These are phyloP conservation scores for Cheilosia vulpina DNA, from an alignment of 2,888 invertebrate genomes.

Conservation along the genomic window DNA sequence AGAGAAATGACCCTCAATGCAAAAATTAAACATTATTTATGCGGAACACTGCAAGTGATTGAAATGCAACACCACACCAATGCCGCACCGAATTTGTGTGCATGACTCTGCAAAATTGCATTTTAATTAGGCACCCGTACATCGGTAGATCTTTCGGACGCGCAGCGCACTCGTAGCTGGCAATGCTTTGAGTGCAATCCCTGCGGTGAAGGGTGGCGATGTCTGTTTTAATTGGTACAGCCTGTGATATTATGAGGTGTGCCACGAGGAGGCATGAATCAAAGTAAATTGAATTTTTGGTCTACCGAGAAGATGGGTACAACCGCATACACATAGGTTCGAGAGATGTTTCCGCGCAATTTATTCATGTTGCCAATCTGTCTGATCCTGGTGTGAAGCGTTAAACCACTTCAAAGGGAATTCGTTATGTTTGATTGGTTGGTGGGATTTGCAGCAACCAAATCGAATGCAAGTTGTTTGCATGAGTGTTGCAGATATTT, in stretches of 20 bases:
- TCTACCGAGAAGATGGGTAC: background rate
- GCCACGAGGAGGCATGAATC: background rate
- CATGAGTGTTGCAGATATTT: background rate
- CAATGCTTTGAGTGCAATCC: background rate
- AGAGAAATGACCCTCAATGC: background rate
- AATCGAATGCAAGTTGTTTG: background rate
- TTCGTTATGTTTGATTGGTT: conserved; percentile 17
- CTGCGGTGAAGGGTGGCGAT: conserved; percentile 15
- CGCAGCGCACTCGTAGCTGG: background rate
- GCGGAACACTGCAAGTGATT: conserved; percentile 23
- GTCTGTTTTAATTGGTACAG: conserved; percentile 22
- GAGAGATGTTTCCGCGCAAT: conserved; percentile 1
- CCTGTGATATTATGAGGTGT: conserved; percentile 11
- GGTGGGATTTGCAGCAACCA: background rate
- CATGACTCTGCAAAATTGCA: conserved; percentile 41
- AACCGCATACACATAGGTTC: background rate
- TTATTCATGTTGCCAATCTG: conserved; percentile 15
- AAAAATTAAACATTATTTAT: conserved; percentile 19
- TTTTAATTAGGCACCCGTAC: conserved; percentile 30
- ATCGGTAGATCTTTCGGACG: background rate
- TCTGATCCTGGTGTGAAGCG: conserved; percentile 6
- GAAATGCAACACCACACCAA: conserved; percentile 22
- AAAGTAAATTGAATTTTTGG: conserved; percentile 15
- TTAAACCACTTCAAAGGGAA: conserved; percentile 34
- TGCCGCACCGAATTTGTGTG: conserved; percentile 13